phyloP scores from a whole-genome alignment of 2,797 vertebrate species.

The Cossypha caffra region DNA sequence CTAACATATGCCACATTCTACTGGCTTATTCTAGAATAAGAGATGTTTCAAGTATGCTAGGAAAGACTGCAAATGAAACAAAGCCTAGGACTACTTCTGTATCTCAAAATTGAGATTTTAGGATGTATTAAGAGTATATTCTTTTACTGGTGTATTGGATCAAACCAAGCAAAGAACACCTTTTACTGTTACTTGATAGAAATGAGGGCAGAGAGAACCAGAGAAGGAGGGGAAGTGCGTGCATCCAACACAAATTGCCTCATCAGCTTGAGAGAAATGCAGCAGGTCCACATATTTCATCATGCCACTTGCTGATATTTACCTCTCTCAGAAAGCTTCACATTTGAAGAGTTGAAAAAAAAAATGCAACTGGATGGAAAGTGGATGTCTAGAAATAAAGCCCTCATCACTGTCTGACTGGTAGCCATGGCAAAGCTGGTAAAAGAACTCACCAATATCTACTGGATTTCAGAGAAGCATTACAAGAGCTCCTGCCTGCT shows the following conservation, averaged over 20 bases:
- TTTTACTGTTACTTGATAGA: background rate
- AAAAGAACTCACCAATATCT: background rate
- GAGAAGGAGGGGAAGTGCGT: rapidly evolving
- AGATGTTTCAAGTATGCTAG: background rate
- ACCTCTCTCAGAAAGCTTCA: background rate
- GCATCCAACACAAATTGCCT: background rate
- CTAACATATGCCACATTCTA: rapidly evolving
- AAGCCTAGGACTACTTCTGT: background rate
- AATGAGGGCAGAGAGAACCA: background rate
- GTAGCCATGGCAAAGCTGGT: background rate
- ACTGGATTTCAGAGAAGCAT: background rate
- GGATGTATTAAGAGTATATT: background rate
- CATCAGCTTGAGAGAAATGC: background rate
- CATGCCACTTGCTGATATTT: background rate
- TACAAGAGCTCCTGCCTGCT: background rate
- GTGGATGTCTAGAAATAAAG: background rate
- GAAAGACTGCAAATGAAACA: background rate
- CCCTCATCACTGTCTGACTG: background rate
- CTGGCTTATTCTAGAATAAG: background rate
- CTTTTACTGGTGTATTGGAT: background rate
- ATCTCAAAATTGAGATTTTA: background rate
- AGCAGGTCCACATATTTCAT: background rate
- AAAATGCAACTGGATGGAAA: background rate
- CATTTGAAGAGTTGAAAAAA: background rate
- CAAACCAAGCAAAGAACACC: background rate